Percentiles rank a stretch among this genome's conserved stretches.
These are phyloP conservation scores for Miniopterus natalensis DNA, from an alignment of 2,113 vertebrate genomes.

Conservation along the genomic window DNA sequence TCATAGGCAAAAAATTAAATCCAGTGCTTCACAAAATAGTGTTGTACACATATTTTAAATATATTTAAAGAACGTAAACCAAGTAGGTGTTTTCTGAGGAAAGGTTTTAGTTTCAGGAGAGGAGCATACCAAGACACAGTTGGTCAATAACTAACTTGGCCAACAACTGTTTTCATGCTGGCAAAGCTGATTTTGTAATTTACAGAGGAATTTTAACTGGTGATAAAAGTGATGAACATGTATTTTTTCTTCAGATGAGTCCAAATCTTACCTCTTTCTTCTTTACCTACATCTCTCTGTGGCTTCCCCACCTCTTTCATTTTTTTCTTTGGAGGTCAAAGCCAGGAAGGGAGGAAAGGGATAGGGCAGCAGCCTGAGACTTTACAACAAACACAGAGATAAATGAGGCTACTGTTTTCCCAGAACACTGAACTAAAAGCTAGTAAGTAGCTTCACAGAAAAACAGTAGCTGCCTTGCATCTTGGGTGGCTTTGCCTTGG, in stretches of 20 bases:
- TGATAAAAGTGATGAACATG: neutral
- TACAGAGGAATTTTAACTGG: conserved; percentile 30
- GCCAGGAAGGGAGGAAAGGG: conserved; percentile 50
- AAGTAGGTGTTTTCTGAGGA: conserved; percentile 17
- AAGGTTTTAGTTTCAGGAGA: conserved; percentile 14
- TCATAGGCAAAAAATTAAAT: conserved; percentile 62
- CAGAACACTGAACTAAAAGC: conserved; percentile 57
- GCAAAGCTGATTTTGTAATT: conserved; percentile 28
- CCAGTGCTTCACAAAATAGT: conserved; percentile 7
- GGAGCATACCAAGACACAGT: neutral
- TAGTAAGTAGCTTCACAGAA: conserved; percentile 73
- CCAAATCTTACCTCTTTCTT: neutral
- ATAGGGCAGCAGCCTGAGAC: neutral
- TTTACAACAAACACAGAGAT: conserved; percentile 54
- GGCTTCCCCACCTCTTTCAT: conserved; percentile 6
- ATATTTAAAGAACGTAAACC: neutral
- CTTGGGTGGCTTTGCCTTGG: conserved; percentile 79
- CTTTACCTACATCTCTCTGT: neutral
- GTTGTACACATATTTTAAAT: neutral
- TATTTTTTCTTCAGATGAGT: conserved; percentile 26
- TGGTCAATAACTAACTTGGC: neutral
- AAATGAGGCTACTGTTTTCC: conserved; percentile 53
- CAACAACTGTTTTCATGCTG: neutral
- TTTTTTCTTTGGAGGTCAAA: conserved; percentile 55
- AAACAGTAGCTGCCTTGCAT: conserved; percentile 81